phyloP scores from a whole-genome alignment of 2,113 vertebrate species.

The Phalacrocorax pelagicus region DNA sequence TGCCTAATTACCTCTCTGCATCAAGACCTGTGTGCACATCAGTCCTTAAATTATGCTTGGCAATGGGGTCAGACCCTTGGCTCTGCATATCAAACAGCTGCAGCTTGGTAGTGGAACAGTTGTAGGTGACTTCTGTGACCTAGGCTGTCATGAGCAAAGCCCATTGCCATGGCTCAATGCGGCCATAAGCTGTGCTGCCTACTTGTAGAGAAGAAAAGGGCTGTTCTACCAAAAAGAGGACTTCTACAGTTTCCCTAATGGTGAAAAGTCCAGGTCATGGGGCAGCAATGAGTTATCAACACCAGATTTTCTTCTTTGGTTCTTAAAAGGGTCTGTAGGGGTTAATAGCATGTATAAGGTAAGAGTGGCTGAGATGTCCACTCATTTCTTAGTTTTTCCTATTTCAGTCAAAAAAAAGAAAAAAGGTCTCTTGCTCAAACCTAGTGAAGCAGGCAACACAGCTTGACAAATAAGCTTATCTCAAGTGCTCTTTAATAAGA shows the following conservation, averaged over 20 bases:
- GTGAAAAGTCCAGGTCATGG: not conserved
- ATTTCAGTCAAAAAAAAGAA: not conserved
- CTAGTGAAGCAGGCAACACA: not conserved
- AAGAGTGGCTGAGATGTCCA: not conserved
- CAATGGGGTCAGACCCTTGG: not conserved
- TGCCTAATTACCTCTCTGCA: not conserved
- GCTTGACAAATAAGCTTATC: constrained; percentile 61
- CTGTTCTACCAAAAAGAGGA: not conserved
- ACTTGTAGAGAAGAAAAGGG: not conserved
- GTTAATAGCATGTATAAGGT: not conserved
- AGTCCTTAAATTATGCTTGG: not conserved
- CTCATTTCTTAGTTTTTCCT: not conserved
- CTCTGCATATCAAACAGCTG: accelerated
- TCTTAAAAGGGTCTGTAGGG: not conserved
- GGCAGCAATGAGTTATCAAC: not conserved
- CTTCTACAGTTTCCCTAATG: not conserved
- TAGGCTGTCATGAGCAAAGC: not conserved
- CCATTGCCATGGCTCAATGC: not conserved
- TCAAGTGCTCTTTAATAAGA: constrained; percentile 54
- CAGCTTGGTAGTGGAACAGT: not conserved
- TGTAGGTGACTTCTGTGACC: not conserved
- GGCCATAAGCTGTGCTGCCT: not conserved
- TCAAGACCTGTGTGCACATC: not conserved
- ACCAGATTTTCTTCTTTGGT: not conserved
- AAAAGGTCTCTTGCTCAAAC: not conserved